phyloP scores from a whole-genome alignment of 2,797 vertebrate genomes.

The Zalophus californianus region DNA sequence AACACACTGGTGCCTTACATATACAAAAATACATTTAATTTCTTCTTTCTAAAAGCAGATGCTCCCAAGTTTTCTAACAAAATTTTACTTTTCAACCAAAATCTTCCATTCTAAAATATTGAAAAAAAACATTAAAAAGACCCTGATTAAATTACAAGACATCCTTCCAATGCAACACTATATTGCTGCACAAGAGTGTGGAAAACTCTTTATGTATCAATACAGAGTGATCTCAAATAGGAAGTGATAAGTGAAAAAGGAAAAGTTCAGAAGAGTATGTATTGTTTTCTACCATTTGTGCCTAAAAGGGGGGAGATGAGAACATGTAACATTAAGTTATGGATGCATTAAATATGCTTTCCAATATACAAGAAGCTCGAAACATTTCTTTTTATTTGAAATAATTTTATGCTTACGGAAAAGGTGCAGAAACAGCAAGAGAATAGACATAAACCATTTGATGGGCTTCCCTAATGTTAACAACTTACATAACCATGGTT shows the following conservation, averaged over 20 bases:
- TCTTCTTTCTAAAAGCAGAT: slow-evolving; percentile 28
- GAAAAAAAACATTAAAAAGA: background rate
- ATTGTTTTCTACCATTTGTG: background rate
- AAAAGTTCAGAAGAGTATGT: background rate
- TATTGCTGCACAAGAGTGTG: background rate
- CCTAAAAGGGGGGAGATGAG: background rate
- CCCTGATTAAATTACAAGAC: background rate
- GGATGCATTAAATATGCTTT: background rate
- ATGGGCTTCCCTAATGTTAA: background rate
- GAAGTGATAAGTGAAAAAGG: background rate
- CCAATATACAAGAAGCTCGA: background rate
- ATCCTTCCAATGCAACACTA: background rate
- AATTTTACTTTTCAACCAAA: slow-evolving; percentile 53
- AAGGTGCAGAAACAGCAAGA: background rate
- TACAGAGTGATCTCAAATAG: background rate
- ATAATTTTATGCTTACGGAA: background rate
- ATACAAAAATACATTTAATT: slow-evolving; percentile 50
- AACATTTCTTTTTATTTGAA: slow-evolving; percentile 1
- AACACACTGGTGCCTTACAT: background rate
- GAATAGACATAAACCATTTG: background rate
- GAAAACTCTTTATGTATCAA: background rate
- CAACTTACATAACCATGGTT: background rate
- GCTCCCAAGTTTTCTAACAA: slow-evolving; percentile 44
- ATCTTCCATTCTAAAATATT: background rate
- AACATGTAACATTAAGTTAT: background rate